Evolutionary conservation across 1,140 invertebrate species (phyloP).

Genomic region (Eueides isabella): DNA sequence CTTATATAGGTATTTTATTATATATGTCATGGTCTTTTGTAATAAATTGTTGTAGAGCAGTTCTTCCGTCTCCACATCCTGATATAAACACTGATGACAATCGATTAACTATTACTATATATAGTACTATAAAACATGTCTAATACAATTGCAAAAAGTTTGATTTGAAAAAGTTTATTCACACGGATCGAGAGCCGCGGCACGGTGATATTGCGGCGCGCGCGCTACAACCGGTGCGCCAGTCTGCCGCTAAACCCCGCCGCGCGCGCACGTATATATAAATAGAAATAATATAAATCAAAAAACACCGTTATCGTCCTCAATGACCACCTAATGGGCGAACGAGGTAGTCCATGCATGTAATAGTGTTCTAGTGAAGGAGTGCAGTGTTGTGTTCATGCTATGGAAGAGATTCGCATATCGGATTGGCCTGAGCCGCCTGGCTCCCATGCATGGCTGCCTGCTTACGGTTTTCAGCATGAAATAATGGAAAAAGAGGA

Average conservation of each 20-base stretch:
- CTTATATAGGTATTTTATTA: background rate
- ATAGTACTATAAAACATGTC: conserved; percentile 15
- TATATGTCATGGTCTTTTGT: background rate
- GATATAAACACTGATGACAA: conserved; percentile 9
- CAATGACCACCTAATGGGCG: conserved; percentile 78
- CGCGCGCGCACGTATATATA: conserved; percentile 34
- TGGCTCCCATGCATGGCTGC: conserved; percentile 85
- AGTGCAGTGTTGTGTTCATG: conserved; percentile 79
- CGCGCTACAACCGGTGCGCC: conserved; percentile 56
- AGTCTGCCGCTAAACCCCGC: conserved; percentile 64
- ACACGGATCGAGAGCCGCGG: conserved; percentile 46
- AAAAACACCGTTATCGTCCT: conserved; percentile 73
- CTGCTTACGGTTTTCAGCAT: conserved; percentile 86
- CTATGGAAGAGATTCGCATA: conserved; percentile 85
- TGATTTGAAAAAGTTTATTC: conserved; percentile 57
- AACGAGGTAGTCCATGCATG: conserved; percentile 79
- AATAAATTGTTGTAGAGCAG: background rate
- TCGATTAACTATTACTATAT: background rate
- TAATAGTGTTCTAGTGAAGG: conserved; percentile 64
- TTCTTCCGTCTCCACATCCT: background rate
- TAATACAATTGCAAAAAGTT: conserved; percentile 45
- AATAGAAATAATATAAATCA: conserved; percentile 31
- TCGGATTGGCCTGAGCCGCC: conserved; percentile 85
- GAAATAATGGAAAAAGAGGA: conserved; percentile 84
- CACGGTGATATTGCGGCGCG: conserved; percentile 63